Percentiles rank a stretch among this genome's conserved stretches.
Evolutionary conservation across 2,797 vertebrate species (phyloP).

Genomic region (Acipenser transmontanus): DNA sequence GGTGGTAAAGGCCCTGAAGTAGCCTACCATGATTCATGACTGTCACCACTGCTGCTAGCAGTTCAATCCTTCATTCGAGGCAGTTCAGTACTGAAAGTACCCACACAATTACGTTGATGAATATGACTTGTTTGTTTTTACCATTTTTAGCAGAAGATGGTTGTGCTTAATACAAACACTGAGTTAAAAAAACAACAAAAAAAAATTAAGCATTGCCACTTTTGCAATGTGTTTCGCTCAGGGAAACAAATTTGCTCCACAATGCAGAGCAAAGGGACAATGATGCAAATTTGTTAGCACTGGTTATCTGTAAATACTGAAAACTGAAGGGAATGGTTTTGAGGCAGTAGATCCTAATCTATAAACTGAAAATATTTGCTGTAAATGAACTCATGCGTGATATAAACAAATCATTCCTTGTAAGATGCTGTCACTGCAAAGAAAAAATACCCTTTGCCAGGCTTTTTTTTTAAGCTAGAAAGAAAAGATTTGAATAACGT

Average conservation of each 20-base stretch:
- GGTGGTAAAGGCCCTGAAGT: slow-evolving; percentile 89
- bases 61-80: slow-evolving; percentile 95
- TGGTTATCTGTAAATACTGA: slow-evolving; percentile 4
- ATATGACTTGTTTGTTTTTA: slow-evolving; percentile 93
- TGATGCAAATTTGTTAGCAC: slow-evolving; percentile 3
- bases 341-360: slow-evolving; percentile 4
- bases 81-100: slow-evolving; percentile 84
- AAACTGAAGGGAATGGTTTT: not conserved
- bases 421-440: not conserved
- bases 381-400: not conserved
- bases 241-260: not conserved
- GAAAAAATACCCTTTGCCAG: not conserved
- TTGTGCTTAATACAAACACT: slow-evolving; percentile 76
- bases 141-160: slow-evolving; percentile 73
- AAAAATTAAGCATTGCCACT: slow-evolving; percentile 5
- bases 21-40: slow-evolving; percentile 97
- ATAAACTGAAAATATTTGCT: not conserved
- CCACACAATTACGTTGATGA: slow-evolving; percentile 98
- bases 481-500: too few species aligned
- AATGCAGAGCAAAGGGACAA: not conserved
- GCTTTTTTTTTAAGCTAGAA: too few species aligned
- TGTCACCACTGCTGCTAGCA: slow-evolving; percentile 86
- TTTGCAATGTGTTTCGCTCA: not conserved
- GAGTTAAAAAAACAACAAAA: slow-evolving; percentile 22
- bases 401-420: not conserved